Conservation (phyloP, 1,140 invertebrate species). For the Trichoplusia ni region DNA sequence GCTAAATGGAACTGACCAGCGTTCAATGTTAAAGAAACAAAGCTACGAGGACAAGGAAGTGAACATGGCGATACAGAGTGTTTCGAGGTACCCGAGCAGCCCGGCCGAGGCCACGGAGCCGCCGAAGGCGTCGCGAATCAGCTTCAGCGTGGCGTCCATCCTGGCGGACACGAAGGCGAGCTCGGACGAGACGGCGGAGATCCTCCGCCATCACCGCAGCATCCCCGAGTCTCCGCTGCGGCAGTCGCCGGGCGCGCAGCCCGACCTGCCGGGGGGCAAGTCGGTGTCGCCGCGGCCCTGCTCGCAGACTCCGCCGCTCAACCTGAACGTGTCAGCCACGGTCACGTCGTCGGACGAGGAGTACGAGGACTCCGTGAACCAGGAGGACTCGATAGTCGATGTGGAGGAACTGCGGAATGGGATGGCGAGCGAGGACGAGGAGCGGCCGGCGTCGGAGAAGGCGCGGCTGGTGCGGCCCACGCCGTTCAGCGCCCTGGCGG, state of each 20-base stretch:
- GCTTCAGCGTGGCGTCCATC: conserved; percentile 87
- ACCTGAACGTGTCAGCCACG: conserved; percentile 64
- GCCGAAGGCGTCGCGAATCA: conserved; percentile 83
- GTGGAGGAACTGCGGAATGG: conserved; percentile 85
- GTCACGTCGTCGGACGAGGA: conserved; percentile 83
- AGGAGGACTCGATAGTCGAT: conserved; percentile 86
- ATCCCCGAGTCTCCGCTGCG: conserved; percentile 76
- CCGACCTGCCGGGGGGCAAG: conserved; percentile 73
- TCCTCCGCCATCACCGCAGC: conserved; percentile 74
- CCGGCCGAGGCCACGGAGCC: conserved; percentile 82
- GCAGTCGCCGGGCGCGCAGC: conserved; percentile 72
- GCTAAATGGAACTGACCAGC: conserved; percentile 76
- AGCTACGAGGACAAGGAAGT: conserved; percentile 76
- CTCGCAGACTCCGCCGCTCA: conserved; percentile 67
- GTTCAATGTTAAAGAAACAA: conserved; percentile 80
- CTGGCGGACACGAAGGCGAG: conserved; percentile 84
- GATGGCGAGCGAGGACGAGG: conserved; percentile 70
- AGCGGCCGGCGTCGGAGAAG: conserved; percentile 67
- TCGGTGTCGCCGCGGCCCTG: conserved; percentile 60
- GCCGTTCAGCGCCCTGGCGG: conserved; percentile 85
- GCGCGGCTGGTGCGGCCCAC: conserved; percentile 84
- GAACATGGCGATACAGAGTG: conserved; percentile 82
- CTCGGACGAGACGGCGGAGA: conserved; percentile 71
- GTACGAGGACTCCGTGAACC: conserved; percentile 83
- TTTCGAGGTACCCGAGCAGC: conserved; percentile 78